Evolutionary conservation across 2,113 vertebrate genomes (phyloP), one percentile per base, ranked within the genome.

Genomic region (Scomber scombrus): DNA sequence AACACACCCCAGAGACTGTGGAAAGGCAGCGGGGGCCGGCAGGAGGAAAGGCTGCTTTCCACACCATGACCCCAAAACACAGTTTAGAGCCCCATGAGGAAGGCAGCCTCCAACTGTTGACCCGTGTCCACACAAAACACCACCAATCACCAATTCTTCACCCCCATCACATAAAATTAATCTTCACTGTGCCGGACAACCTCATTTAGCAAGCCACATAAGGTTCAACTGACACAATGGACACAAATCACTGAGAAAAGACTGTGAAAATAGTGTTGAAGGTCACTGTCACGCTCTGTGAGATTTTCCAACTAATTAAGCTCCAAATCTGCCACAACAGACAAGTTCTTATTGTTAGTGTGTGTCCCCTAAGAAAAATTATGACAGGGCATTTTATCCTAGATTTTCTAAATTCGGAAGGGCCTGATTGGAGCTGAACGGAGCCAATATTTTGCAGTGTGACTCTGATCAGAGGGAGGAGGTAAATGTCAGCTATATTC

Each of bases 61-160:
- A 85, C 81, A 80, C 68, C 54, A 8, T 73, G 80, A 90, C 76
- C 82, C 52, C 66, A 68, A 81, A 84, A 89, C 62, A 75, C 66
- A 61, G 49, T 71, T 14, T 0, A n/a, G 29, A 63, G 40, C 68
- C 54, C 61, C 69, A 52, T 11, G n/a, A 63, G 54, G 75, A 81
- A 45, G 74, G 45, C 15, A 31, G 56, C 60, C 64, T 78, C 74
- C 62, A 9, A 47, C 66, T 71, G 15, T 15, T 92, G 90, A 91
- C 88, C 93, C 66, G 31, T 84, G 82, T 88, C 65, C 64, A 79
- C 82, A 84, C 52, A 79, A 85, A 91, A 91, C 86, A 86, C 74
- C 45, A 61, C 31, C 72, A 80, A 80, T 60, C 77, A 51, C 81
- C 75, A 64, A 26, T 70, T 84, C 81, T 80, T 72, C 80, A 81